These are phyloP conservation scores for Muntiacus reevesi DNA, from an alignment of 2,113 vertebrate genomes.

Conservation along the genomic window DNA sequence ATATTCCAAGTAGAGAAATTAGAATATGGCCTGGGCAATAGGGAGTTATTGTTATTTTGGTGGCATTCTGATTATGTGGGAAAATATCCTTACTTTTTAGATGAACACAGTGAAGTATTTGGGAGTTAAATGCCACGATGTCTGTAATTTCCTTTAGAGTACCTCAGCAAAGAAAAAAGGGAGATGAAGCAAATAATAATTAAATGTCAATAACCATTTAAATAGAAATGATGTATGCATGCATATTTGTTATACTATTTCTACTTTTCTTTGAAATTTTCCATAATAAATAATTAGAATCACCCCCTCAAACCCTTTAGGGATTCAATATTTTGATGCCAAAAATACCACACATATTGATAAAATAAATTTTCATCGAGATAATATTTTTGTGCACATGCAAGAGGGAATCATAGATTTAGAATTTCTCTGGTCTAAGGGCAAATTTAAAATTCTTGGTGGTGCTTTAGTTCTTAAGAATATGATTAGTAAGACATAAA, in stretches of 20 bases:
- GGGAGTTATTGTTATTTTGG: neutral
- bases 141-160: neutral
- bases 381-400: neutral
- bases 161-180: neutral
- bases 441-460: neutral
- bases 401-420: neutral
- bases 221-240: neutral
- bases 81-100: neutral
- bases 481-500: neutral
- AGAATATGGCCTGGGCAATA: neutral
- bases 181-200: neutral
- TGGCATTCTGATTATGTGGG: neutral
- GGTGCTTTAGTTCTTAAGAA: neutral
- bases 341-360: neutral
- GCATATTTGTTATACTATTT: neutral
- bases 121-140: neutral
- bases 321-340: neutral
- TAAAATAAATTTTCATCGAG: neutral
- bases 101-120: neutral
- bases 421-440: neutral
- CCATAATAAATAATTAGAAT: neutral
- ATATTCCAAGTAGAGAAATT: neutral
- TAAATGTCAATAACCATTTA: neutral
- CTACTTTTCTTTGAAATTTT: neutral
- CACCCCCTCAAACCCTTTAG: neutral